These are phyloP conservation scores for Epirrhoe alternata DNA, from an alignment of 2,888 invertebrate species.

Conservation along the genomic window DNA sequence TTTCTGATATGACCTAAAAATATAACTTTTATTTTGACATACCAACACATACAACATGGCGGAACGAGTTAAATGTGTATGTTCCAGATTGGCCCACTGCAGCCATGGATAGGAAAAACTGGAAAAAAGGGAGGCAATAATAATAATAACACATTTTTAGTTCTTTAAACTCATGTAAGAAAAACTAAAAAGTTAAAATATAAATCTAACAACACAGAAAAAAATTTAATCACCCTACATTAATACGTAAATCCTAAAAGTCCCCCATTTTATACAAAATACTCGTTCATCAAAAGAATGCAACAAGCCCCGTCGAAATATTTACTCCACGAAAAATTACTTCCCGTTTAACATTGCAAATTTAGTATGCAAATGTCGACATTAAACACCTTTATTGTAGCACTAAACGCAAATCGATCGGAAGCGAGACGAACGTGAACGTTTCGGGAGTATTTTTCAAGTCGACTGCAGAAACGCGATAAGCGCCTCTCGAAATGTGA, in stretches of 20 bases:
- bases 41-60: too few species aligned
- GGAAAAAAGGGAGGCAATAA: too few species aligned
- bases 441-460: constrained; percentile 79
- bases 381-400: constrained; percentile 77
- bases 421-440: constrained; percentile 68
- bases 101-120: too few species aligned
- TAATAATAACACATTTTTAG: too few species aligned
- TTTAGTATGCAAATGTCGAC: constrained; percentile 72
- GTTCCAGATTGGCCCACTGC: too few species aligned
- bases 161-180: too few species aligned
- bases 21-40: background rate
- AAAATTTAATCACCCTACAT: too few species aligned
- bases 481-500: constrained; percentile 80
- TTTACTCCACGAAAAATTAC: constrained; percentile 51
- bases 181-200: background rate
- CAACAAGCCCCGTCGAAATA: constrained; percentile 50
- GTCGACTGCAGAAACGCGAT: constrained; percentile 81
- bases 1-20: constrained; percentile 2
- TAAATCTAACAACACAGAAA: background rate
- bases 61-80: too few species aligned
- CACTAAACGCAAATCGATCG: constrained; percentile 81
- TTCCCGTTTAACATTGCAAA: constrained; percentile 60
- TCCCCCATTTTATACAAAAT: constrained; percentile 30
- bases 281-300: constrained; percentile 40
- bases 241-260: background rate